Base-by-base conservation (phyloP, 2,113 vertebrate genomes). In the Boleophthalmus pectinirostris region DNA sequence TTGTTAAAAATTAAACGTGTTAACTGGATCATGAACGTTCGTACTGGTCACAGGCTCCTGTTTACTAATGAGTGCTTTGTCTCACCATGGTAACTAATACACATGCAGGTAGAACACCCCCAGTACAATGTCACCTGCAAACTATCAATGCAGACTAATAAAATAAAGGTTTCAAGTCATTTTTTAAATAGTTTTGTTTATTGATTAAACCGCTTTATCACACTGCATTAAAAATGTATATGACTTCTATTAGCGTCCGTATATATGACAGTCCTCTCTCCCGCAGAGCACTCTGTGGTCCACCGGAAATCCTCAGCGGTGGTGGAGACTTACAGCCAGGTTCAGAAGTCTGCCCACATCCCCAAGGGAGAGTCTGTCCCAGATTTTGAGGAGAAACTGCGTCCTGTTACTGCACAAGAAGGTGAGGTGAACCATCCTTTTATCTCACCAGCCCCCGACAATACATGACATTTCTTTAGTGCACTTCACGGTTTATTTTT, bases 381-480 rank as follows among this genome's bases (percentile, higher is more conserved):
- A 67, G 89, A 94, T 83, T 93, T 93, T 73, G 66, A 89, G 75
- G 88, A 90, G 81, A 95, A 92, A 68, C 84, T 85, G 70, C 83
- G 45, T 4, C 90, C 75, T 0, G 21, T 91, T 72, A 78, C 85
- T 12, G 76, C 80, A 3, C 25, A 69, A 0, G 0, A 94, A 66
- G 83, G 88, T 94, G 63, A 82, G 77, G 76, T 24, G 66, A 80
- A 75, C 4, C 0, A 12, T 71, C 46, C 51, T 80, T 79, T 57
- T 78, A 58, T 80, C 0, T 66, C 66, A 33, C 35, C 54, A 2
- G 29, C 4, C 38, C 38, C 38, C 9, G 38, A 43, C 38, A 43
- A 33, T 81, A 49, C 10, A 21, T 82, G 51, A 77, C 73, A 78
- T 69, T n/a, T 47, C 80, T 21, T 69, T 69, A 45, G 46, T 13